Evolutionary conservation across 2,888 invertebrate species (phyloP).

Genomic region (Megalurothrips usitatus): DNA sequence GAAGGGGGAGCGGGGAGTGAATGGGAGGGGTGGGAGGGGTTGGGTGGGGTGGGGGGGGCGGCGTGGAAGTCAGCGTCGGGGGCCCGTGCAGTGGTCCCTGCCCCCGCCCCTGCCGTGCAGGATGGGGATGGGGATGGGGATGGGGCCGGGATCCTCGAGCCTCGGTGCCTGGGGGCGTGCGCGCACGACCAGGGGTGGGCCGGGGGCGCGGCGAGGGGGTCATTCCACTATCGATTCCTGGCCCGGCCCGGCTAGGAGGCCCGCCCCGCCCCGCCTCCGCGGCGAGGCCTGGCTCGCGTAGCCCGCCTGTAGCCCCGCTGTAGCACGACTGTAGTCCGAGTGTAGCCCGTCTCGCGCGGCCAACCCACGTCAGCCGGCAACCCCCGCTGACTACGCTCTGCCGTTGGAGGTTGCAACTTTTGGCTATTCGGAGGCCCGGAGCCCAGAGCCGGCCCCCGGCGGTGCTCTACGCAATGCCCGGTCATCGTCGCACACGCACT

Average conservation of each 20-base stretch:
- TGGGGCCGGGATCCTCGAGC: no score
- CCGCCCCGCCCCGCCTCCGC: background rate
- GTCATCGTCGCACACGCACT: no score
- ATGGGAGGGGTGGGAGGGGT: background rate
- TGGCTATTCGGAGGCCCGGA: no score
- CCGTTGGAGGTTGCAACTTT: no score
- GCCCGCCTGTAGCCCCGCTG: no score
- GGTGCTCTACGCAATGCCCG: no score
- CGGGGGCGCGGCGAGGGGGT: constrained; percentile 8
- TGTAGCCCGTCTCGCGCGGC: no score
- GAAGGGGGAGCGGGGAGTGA: background rate
- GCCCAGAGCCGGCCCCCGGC: no score
- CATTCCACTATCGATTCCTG: constrained; percentile 23
- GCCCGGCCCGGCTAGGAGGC: background rate
- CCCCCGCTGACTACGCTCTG: no score
- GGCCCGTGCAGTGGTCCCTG: background rate
- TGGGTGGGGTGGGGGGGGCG: background rate
- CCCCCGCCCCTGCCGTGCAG: background rate
- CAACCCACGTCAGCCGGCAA: no score
- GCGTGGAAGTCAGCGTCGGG: background rate
- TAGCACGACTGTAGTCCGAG: no score
- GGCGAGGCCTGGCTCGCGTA: background rate
- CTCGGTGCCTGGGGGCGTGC: background rate
- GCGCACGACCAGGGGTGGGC: background rate
- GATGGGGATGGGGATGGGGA: background rate